Evolutionary conservation across 2,113 vertebrate genomes (phyloP).

Genomic region (Scophthalmus maximus): DNA sequence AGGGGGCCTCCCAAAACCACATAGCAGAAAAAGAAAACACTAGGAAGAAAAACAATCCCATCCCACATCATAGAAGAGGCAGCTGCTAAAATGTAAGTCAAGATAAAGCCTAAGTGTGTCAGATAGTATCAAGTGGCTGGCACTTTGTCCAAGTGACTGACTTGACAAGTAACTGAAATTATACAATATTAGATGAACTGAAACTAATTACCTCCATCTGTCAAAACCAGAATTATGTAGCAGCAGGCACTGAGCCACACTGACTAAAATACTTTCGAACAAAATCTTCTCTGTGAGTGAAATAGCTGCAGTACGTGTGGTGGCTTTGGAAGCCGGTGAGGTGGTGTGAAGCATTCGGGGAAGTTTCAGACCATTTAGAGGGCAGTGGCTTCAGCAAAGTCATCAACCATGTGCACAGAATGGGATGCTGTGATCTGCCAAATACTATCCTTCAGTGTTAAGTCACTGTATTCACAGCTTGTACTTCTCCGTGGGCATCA

Average conservation of each 20-base stretch:
- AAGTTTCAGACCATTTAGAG: slow-evolving; percentile 77
- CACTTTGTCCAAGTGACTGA: slow-evolving; percentile 14
- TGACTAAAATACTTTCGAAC: slow-evolving; percentile 17
- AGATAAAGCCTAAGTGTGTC: background rate
- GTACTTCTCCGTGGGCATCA: slow-evolving; percentile 78
- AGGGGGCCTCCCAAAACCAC: slow-evolving; percentile 72
- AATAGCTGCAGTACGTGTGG: slow-evolving; percentile 32
- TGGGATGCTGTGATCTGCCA: slow-evolving; percentile 73
- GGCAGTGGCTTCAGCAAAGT: slow-evolving; percentile 64
- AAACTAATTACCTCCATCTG: slow-evolving; percentile 25
- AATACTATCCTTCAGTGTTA: slow-evolving; percentile 81
- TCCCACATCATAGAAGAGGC: slow-evolving; percentile 72
- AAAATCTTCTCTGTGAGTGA: slow-evolving; percentile 13
- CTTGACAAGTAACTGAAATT: slow-evolving; percentile 26
- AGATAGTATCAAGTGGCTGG: slow-evolving; percentile 25
- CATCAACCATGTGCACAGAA: slow-evolving; percentile 77
- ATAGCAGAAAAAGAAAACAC: slow-evolving; percentile 78
- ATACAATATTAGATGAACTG: slow-evolving; percentile 15
- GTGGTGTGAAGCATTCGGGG: slow-evolving; percentile 44
- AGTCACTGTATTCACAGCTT: slow-evolving; percentile 84
- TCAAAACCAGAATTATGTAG: slow-evolving; percentile 25
- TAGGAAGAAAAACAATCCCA: slow-evolving; percentile 72
- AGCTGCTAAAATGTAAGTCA: slow-evolving; percentile 57
- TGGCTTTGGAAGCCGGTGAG: slow-evolving; percentile 24
- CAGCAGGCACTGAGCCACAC: slow-evolving; percentile 16